Conservation (phyloP, 64 coral and sea anemone genomes). For the Catalaphyllia jardinei region DNA sequence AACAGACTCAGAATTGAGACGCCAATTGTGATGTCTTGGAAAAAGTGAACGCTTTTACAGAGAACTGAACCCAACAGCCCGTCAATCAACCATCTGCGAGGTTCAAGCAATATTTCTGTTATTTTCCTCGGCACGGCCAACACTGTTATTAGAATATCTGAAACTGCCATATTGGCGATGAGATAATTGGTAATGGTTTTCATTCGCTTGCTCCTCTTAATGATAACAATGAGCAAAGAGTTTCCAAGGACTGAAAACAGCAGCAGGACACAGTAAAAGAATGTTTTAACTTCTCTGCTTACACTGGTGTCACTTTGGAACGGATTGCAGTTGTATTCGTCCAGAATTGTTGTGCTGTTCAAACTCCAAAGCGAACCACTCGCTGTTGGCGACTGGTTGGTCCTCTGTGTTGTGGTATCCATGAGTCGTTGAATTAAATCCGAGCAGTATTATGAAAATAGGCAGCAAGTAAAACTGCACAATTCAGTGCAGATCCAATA, state of each 20-base stretch:
- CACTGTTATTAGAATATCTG: slow-evolving; percentile 24
- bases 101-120: neutral
- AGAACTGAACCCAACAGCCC: slow-evolving; percentile 35
- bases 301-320: neutral
- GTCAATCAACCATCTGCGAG: slow-evolving; percentile 7
- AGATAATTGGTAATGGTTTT: slow-evolving; percentile 41
- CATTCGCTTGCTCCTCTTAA: slow-evolving; percentile 35
- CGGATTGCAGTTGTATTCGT: neutral
- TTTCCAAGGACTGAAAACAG: slow-evolving; percentile 34
- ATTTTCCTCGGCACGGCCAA: slow-evolving; percentile 26
- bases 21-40: slow-evolving; percentile 23
- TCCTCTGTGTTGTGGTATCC: too few species aligned
- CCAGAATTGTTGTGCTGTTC: neutral
- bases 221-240: slow-evolving; percentile 9
- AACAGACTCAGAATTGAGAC: slow-evolving; percentile 51
- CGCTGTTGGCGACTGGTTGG: too few species aligned
- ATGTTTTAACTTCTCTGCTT: slow-evolving; percentile 7
- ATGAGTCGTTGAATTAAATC: too few species aligned
- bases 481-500: too few species aligned
- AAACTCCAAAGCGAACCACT: too few species aligned
- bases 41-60: slow-evolving; percentile 33
- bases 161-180: slow-evolving; percentile 64
- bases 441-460: too few species aligned
- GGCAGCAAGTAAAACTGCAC: too few species aligned
- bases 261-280: neutral